phyloP scores from a whole-genome alignment of 2,888 invertebrate genomes.

The Steromphala cineraria region DNA sequence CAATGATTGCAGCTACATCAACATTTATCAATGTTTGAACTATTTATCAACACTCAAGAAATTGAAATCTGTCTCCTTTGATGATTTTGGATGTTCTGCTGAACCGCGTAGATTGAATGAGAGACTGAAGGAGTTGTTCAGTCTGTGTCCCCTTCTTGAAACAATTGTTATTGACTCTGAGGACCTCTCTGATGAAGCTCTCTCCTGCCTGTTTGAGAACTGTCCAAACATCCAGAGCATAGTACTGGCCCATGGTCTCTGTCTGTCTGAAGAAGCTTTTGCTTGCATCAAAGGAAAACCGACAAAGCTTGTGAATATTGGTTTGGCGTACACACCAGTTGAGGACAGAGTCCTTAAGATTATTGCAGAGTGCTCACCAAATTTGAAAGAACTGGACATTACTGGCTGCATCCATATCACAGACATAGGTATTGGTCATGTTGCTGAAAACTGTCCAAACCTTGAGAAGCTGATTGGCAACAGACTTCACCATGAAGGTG shows the following conservation, averaged over 20 bases:
- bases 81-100: conserved; percentile 15
- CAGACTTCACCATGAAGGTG: conserved; percentile 27
- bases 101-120: not conserved
- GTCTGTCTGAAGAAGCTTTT: conserved; percentile 24
- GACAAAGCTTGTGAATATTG: conserved; percentile 10
- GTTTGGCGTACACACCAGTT: conserved; percentile 18
- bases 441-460: conserved; percentile 36
- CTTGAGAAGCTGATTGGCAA: conserved; percentile 39
- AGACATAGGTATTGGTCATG: conserved; percentile 38
- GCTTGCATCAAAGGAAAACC: not conserved
- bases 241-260: conserved; percentile 19
- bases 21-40: conserved; percentile 22
- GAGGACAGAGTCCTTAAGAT: conserved; percentile 26
- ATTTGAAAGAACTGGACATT: conserved; percentile 32
- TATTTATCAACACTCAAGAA: conserved; percentile 10
- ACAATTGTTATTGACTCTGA: conserved; percentile 16
- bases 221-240: conserved; percentile 23
- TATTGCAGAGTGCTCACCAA: conserved; percentile 24
- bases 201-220: conserved; percentile 14
- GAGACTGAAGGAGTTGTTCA: conserved; percentile 12
- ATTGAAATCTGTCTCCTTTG: conserved; percentile 13
- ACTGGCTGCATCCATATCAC: conserved; percentile 41
- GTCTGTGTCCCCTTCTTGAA: conserved; percentile 1
- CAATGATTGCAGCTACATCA: conserved; percentile 22
- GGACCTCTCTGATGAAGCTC: conserved; percentile 25